phyloP scores from a whole-genome alignment of 1,140 invertebrate genomes.

The Platyscapa corneri region DNA sequence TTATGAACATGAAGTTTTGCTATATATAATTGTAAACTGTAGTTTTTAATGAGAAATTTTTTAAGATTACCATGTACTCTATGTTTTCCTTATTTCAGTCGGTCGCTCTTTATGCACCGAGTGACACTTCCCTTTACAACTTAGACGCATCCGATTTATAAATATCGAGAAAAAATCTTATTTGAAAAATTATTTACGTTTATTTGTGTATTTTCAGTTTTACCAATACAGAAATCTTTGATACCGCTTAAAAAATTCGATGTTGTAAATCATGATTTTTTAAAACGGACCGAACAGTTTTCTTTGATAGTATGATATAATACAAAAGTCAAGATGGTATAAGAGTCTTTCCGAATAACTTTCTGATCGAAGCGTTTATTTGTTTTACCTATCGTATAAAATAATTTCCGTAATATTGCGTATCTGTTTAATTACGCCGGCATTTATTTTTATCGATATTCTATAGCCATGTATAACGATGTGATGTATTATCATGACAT shows the following conservation, averaged over 20 bases:
- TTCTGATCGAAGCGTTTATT: slow-evolving; percentile 25
- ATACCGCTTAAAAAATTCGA: slow-evolving; percentile 4
- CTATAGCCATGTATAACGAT: slow-evolving; percentile 43
- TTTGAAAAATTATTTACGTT: slow-evolving; percentile 1
- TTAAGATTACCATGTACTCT: slow-evolving; percentile 42
- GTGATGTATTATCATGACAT: slow-evolving; percentile 35
- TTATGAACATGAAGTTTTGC: slow-evolving; percentile 40
- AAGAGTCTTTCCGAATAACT: slow-evolving; percentile 20
- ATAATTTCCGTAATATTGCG: slow-evolving; percentile 34
- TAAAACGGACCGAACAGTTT: slow-evolving; percentile 4
- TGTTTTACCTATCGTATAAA: slow-evolving; percentile 32
- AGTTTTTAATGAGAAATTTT: slow-evolving; percentile 46
- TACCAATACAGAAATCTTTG: slow-evolving; percentile 37
- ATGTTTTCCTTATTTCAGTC: slow-evolving; percentile 22
- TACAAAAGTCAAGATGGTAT: slow-evolving; percentile 30
- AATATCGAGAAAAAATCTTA: slow-evolving; percentile 21
- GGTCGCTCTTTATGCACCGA: background rate
- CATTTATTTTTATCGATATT: slow-evolving; percentile 50
- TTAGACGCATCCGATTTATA: slow-evolving; percentile 19
- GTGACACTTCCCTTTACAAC: slow-evolving; percentile 35
- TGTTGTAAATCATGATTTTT: background rate
- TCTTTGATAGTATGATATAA: slow-evolving; percentile 37
- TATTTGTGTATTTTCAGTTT: slow-evolving; percentile 34
- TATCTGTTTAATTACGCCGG: slow-evolving; percentile 42
- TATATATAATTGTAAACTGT: slow-evolving; percentile 42